Conservation (phyloP, 1,140 invertebrate genomes). For the Nasonia giraulti region DNA sequence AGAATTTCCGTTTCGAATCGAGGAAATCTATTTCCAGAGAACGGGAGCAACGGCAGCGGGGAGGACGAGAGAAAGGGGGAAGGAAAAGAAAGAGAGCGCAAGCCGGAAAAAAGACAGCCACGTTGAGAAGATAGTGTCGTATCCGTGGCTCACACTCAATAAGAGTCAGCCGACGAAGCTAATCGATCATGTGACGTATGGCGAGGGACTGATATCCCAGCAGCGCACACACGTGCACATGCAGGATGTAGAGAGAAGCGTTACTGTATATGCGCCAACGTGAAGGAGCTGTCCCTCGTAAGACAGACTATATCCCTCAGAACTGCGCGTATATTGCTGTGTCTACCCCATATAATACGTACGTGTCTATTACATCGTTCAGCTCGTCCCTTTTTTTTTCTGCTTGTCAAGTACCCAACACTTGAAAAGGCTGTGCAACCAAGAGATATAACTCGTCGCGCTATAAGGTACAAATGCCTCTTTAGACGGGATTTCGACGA, state of each 20-base stretch:
- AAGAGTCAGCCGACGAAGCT: constrained; percentile 48
- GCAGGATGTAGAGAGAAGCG: background rate
- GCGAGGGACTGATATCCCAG: constrained; percentile 4
- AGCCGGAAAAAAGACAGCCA: constrained; percentile 21
- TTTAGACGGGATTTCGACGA: no score
- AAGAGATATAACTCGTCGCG: no score
- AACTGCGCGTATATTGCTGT: background rate
- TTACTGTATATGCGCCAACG: background rate
- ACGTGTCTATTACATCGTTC: constrained; percentile 4
- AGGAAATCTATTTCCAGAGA: constrained; percentile 53
- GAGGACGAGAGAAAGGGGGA: constrained; percentile 3
- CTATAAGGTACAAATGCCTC: no score
- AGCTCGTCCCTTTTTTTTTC: background rate
- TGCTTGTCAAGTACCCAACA: background rate
- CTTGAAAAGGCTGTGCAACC: background rate
- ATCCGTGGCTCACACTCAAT: constrained; percentile 49
- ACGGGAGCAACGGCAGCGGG: constrained; percentile 20
- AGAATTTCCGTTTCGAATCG: constrained; percentile 55
- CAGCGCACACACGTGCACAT: background rate
- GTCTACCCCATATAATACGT: background rate
- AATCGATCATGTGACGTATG: constrained; percentile 50
- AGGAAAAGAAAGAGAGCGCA: background rate
- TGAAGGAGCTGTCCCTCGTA: background rate
- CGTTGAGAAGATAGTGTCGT: constrained; percentile 23
- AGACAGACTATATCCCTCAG: background rate